Conservation (phyloP, 1,140 invertebrate species). For the Drosophila guanche region DNA sequence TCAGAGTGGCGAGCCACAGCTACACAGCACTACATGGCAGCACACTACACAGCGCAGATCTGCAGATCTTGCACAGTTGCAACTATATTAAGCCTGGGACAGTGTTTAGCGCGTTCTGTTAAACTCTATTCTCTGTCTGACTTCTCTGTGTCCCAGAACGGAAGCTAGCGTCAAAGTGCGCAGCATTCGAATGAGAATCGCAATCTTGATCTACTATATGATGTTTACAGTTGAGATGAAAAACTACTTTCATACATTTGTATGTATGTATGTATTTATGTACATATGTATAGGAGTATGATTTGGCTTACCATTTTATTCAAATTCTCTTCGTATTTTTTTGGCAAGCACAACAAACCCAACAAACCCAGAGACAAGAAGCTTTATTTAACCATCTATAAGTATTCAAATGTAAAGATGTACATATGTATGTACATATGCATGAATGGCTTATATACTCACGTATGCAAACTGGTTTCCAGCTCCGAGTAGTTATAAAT, state of each 20-base stretch:
- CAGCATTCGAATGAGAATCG: too few relatives aligned
- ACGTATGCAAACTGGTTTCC: conserved; percentile 47
- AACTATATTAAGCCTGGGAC: conserved; percentile 3
- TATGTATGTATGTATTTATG: too few relatives aligned
- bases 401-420: conserved; percentile 40
- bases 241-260: too few relatives aligned
- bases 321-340: conserved; percentile 21
- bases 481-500: conserved; percentile 17
- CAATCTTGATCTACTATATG: too few relatives aligned
- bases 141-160: background rate
- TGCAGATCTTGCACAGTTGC: conserved; percentile 8
- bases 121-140: background rate
- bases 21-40: background rate
- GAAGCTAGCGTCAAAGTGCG: too few relatives aligned
- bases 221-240: too few relatives aligned
- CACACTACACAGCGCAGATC: background rate
- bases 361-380: conserved; percentile 8
- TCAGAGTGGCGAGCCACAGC: conserved; percentile 40
- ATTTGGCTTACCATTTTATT: too few relatives aligned
- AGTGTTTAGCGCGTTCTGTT: background rate
- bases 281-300: too few relatives aligned
- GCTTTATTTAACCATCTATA: conserved; percentile 42
- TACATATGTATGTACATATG: conserved; percentile 35
- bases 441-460: conserved; percentile 38
- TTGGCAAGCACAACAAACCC: conserved; percentile 33